A percentile compares a stretch with the other conserved stretches of the same genome.
Evolutionary conservation across 1,140 invertebrate species (phyloP).

Genomic region (Varroa destructor): DNA sequence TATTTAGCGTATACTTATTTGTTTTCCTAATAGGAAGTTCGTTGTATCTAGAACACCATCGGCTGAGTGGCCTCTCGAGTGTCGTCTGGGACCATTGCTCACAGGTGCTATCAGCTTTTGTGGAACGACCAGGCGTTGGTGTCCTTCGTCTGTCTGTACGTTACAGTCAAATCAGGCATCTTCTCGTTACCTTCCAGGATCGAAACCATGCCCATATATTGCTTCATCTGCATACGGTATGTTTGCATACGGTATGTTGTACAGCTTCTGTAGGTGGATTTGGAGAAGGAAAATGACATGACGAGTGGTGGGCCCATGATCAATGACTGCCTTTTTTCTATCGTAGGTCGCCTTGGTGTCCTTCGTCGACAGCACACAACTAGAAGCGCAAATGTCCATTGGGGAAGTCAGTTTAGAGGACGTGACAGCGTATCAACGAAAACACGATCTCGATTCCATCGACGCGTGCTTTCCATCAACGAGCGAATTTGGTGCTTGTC

Average conservation of each 20-base stretch:
- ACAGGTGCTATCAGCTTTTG: constrained; percentile 3
- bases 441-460: constrained; percentile 12
- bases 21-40: too few species aligned
- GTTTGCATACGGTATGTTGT: not conserved
- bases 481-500: constrained; percentile 14
- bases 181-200: constrained; percentile 4
- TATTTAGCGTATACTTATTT: too few species aligned
- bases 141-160: not conserved
- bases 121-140: constrained; percentile 1
- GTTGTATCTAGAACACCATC: not conserved
- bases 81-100: constrained; percentile 10
- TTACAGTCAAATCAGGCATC: constrained; percentile 7
- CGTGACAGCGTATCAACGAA: constrained; percentile 7
- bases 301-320: too few species aligned
- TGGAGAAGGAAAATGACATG: too few species aligned
- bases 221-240: constrained; percentile 7
- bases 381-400: constrained; percentile 3
- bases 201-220: constrained; percentile 6
- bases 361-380: constrained; percentile 18
- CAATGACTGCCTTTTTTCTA: too few species aligned
- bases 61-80: not conserved
- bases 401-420: constrained; percentile 15
- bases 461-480: constrained; percentile 5
- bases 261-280: too few species aligned
- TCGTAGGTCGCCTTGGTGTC: constrained; percentile 8